These are phyloP conservation scores for Cotesia congregata DNA, from an alignment of 2,888 invertebrate genomes.

Conservation along the genomic window DNA sequence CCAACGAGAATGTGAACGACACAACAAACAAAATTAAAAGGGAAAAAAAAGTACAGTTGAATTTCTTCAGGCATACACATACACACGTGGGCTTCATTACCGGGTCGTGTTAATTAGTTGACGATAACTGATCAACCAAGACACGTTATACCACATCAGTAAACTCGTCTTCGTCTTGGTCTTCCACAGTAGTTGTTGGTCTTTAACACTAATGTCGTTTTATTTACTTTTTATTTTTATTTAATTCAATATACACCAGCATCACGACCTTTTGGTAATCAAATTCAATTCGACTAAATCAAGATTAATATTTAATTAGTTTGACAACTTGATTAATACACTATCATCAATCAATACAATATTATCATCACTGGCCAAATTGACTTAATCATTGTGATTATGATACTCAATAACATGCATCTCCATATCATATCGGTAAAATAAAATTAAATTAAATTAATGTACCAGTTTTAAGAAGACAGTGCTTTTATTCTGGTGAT, in stretches of 20 bases:
- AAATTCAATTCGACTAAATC: conserved; percentile 19
- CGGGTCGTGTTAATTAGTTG: conserved; percentile 65
- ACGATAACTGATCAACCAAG: conserved; percentile 62
- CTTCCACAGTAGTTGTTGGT: neutral
- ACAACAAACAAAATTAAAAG: neutral
- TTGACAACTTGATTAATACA: conserved; percentile 31
- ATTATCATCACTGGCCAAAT: neutral
- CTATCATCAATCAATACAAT: conserved; percentile 14
- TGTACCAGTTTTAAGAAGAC: too few relatives aligned
- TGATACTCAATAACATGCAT: neutral
- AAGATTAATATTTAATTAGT: conserved; percentile 36
- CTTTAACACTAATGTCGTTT: conserved; percentile 10
- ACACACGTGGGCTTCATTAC: conserved; percentile 62
- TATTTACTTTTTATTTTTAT: neutral
- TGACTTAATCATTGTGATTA: neutral
- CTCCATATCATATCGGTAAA: neutral
- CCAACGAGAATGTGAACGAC: conserved; percentile 7
- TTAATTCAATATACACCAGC: conserved; percentile 11
- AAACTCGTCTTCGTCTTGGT: conserved; percentile 23
- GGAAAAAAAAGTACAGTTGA: neutral
- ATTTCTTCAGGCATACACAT: conserved; percentile 26
- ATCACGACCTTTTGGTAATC: conserved; percentile 2
- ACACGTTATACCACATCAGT: conserved; percentile 40
- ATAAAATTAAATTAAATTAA: too few relatives aligned
- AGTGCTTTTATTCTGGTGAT: conserved; percentile 4